Base-by-base conservation (phyloP, 1,140 invertebrate genomes). In the Stegodyphus dumicola region DNA sequence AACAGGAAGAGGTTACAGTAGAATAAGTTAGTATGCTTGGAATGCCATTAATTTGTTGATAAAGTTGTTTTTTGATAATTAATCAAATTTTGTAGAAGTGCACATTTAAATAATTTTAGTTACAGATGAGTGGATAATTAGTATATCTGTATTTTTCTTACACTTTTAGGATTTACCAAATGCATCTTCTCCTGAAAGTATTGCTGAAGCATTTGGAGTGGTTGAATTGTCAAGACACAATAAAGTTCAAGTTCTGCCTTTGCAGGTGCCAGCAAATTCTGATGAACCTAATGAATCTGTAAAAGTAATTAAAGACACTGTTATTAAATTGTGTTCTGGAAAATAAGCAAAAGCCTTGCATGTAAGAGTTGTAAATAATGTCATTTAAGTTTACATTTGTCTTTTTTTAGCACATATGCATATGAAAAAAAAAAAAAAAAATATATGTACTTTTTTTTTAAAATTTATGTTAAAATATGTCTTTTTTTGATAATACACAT, bases 191-290 rank as follows among this genome's bases (percentile, higher is more conserved):
- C 77, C 77, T 13, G n/a, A 18, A 53, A 33, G n/a, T 33, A 69
- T 78, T 49, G 77, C 49, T 69, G 77, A n/a, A 51, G 77, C 77
- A 69, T 78, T 78, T 78, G 77, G 65, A 10, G 49, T 78, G 53
- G 65, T 66, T 69, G 77, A 78, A 13, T n/a, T 78, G 17, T 69
- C 77, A 13, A 77, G 49, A n/a, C 60, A 65, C n/a, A 69, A 78
- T 52, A 78, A 54, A 78, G 53, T 78, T 54, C 51, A 49, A 49
- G 77, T 78, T 51, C 54, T 53, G 13, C 77, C 77, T 13, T 65
- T 78, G 53, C 65, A 51, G 54, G 69, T 78, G 66, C 77, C 77
- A 18, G 65, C 77, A 69, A 51, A 33, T 69, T 9, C 6, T 51
- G 17, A 78, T 18, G 51, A 18, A 33, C 11, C 48, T 13, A 53